Conservation (phyloP, 2,888 invertebrate genomes). For the Sympetrum striolatum region DNA sequence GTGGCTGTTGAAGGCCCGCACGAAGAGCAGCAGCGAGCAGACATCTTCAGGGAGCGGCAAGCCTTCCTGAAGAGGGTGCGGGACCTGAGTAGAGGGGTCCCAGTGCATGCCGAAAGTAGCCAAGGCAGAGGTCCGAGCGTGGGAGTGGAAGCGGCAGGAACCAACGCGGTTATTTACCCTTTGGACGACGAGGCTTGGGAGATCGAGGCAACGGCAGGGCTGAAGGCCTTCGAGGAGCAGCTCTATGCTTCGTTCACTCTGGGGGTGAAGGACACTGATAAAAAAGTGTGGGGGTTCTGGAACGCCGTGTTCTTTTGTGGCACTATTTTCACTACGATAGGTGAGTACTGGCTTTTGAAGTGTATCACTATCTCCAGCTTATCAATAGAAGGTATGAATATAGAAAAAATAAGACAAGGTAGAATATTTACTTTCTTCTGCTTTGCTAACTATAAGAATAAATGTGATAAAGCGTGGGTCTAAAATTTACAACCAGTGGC, state of each 20-base stretch:
- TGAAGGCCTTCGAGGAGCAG: conserved; percentile 66
- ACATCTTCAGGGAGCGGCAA: conserved; percentile 49
- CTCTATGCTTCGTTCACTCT: conserved; percentile 59
- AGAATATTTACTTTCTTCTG: no score
- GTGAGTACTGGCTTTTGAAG: conserved; percentile 62
- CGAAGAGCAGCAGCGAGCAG: conserved; percentile 55
- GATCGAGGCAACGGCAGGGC: conserved; percentile 60
- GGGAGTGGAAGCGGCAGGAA: neutral
- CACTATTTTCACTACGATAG: conserved; percentile 89
- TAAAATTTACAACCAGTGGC: no score
- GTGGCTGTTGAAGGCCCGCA: conserved; percentile 75
- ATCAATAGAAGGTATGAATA: no score
- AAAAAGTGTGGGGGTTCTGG: conserved; percentile 80
- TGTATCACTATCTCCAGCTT: neutral
- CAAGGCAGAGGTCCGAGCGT: neutral
- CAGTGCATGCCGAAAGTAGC: conserved; percentile 16
- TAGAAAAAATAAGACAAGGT: no score
- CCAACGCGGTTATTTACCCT: neutral
- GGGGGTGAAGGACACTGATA: conserved; percentile 55
- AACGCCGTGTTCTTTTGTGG: conserved; percentile 87
- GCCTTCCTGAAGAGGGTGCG: conserved; percentile 46
- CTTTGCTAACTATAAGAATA: no score
- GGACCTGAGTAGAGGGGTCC: conserved; percentile 48
- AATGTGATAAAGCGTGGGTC: no score
- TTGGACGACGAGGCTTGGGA: conserved; percentile 61